Evolutionary conservation across 2,113 vertebrate species (phyloP).

Genomic region (Lepus europaeus): DNA sequence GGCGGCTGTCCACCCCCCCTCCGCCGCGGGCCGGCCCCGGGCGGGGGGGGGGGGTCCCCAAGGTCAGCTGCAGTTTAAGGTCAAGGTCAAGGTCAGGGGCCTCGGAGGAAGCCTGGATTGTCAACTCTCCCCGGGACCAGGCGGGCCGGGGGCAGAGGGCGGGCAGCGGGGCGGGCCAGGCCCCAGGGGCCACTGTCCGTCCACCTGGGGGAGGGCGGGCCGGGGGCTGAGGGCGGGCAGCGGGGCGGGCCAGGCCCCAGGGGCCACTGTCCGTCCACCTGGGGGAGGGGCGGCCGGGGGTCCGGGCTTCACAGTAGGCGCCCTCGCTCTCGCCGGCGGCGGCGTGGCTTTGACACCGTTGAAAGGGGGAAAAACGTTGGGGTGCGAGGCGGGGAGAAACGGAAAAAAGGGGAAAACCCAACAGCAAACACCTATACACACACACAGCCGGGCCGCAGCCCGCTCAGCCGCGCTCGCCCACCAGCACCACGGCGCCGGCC

Average conservation of each 20-base stretch:
- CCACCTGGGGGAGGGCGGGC: not conserved
- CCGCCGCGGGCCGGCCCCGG: not conserved
- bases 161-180: not conserved
- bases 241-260: too few relatives aligned
- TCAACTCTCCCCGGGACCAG: too few relatives aligned
- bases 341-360: slow-evolving; percentile 43
- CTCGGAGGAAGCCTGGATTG: not conserved
- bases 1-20: not conserved
- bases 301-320: not conserved
- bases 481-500: slow-evolving; percentile 93
- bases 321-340: not conserved
- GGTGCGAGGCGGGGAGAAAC: not conserved
- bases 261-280: too few relatives aligned
- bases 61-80: not conserved
- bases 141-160: too few relatives aligned
- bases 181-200: not conserved
- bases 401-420: slow-evolving; percentile 2
- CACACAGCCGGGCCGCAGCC: too few relatives aligned
- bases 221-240: not conserved
- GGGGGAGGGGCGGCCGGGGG: too few relatives aligned
- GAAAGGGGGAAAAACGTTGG: not conserved
- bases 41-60: not conserved
- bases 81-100: not conserved
- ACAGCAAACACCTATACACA: slow-evolving; percentile 57
- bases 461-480: slow-evolving; percentile 89